Evolutionary conservation across 2,888 invertebrate species (phyloP).

Genomic region (Xanthorhoe designata): DNA sequence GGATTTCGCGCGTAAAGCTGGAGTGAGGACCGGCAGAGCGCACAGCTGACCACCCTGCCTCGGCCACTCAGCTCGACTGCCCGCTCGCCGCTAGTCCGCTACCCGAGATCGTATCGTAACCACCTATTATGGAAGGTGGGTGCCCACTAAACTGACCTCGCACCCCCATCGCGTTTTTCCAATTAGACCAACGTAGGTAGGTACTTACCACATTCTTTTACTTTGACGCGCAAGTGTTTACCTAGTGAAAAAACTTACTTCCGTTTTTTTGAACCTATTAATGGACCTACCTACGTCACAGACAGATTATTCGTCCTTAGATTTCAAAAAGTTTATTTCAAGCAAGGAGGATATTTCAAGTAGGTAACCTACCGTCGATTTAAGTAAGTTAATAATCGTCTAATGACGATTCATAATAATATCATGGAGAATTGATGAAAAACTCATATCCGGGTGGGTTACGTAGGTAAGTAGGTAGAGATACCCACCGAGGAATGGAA

Average conservation of each 20-base stretch:
- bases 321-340: too few species aligned
- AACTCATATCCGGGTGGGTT: too few species aligned
- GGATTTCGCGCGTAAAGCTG: slow-evolving; percentile 36
- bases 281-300: slow-evolving; percentile 6
- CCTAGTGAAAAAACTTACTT: slow-evolving; percentile 57
- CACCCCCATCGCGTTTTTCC: slow-evolving; percentile 84
- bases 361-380: too few species aligned
- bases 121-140: slow-evolving; percentile 79
- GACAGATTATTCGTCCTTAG: too few species aligned
- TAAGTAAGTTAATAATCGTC: too few species aligned
- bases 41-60: slow-evolving; percentile 61
- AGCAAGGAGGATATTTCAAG: too few species aligned
- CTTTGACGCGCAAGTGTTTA: slow-evolving; percentile 75
- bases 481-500: neutral
- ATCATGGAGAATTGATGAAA: too few species aligned
- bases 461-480: too few species aligned
- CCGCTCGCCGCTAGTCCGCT: slow-evolving; percentile 42
- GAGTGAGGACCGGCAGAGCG: slow-evolving; percentile 36
- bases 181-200: slow-evolving; percentile 74
- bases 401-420: too few species aligned
- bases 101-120: slow-evolving; percentile 77
- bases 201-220: slow-evolving; percentile 70
- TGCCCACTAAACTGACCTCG: slow-evolving; percentile 82
- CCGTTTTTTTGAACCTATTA: slow-evolving; percentile 47
- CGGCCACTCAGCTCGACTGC: slow-evolving; percentile 69